Evolutionary conservation across 2,888 invertebrate genomes (phyloP), one percentile per base, ranked within the genome.

Genomic region (Sycophila texana): DNA sequence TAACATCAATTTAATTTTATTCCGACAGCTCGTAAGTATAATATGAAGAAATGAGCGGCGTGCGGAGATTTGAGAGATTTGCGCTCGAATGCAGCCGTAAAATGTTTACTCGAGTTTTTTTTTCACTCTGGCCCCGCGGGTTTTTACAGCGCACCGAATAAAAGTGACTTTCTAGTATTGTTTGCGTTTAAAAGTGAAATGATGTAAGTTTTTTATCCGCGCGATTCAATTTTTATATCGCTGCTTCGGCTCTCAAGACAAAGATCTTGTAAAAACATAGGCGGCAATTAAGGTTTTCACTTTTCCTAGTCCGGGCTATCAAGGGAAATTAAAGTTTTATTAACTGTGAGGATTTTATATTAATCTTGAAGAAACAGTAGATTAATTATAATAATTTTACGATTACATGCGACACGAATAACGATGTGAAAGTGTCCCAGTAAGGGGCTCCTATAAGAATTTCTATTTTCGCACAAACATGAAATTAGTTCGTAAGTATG

Each of bases 381-480:
- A 16, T 47, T 60, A 74, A 71, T 74, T 79, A 74, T 60, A 74
- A 70, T 74, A 70, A 74, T 60, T 79, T 74, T 60, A 60, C 20
- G 57, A 74, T 60, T 74, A 66, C 65, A 47, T 65, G 26, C 53
- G 70, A 65, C 58, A 60, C 13, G 30, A 79, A 74, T 74, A 71
- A 68, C 18, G 66, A 66, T 63, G 67, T 70, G 74, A 73, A 74
- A 68, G 73, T 73, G 61, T 66, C 67, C 49, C 71, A 39, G n/a
- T 66, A 22, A 16, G 14, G 12, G 26, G 63, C 30, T 30, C 68
- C 26, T 26, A 68, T 78, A 74, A 63, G 61, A 74, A 74, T 74
- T 78, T 74, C 68, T 78, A 78, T 68, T 74, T 70, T 76, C 57
- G 76, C 63, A 39, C 47, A 61, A 58, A 57, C 63, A 20, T 68